These are phyloP conservation scores for Eulemur mongoz DNA, from an alignment of 2,797 vertebrate genomes.

Conservation along the genomic window DNA sequence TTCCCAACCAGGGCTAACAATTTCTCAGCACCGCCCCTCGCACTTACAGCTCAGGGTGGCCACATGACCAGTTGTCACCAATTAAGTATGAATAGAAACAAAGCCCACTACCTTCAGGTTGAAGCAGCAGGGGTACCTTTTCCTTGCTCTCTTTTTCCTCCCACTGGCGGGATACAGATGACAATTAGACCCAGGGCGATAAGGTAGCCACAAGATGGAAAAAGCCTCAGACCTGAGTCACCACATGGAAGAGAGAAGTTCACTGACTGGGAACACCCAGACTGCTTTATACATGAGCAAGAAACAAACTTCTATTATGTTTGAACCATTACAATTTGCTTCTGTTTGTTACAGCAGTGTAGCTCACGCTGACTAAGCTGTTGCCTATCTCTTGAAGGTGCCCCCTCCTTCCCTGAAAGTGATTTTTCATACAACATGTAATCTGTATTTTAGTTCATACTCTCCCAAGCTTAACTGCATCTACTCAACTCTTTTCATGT, in stretches of 20 bases:
- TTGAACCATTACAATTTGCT: background rate
- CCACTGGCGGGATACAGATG: background rate
- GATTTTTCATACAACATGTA: background rate
- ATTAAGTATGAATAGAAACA: background rate
- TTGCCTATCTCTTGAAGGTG: background rate
- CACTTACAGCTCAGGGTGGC: background rate
- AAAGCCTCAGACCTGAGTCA: background rate
- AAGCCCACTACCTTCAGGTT: background rate
- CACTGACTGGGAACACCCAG: background rate
- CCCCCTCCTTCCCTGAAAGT: background rate
- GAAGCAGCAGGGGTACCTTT: background rate
- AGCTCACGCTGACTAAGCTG: background rate
- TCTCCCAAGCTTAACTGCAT: background rate
- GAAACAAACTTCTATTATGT: background rate
- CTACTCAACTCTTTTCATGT: background rate
- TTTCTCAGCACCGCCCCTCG: background rate
- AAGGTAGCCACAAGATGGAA: background rate
- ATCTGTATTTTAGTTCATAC: background rate
- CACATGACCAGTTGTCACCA: background rate
- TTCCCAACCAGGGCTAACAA: background rate
- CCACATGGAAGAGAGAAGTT: background rate
- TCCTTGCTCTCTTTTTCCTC: background rate
- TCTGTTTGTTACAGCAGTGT: background rate
- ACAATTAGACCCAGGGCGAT: background rate
- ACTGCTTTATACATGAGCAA: background rate